phyloP scores from a whole-genome alignment of 1,140 invertebrate genomes.

The Physella acuta region DNA sequence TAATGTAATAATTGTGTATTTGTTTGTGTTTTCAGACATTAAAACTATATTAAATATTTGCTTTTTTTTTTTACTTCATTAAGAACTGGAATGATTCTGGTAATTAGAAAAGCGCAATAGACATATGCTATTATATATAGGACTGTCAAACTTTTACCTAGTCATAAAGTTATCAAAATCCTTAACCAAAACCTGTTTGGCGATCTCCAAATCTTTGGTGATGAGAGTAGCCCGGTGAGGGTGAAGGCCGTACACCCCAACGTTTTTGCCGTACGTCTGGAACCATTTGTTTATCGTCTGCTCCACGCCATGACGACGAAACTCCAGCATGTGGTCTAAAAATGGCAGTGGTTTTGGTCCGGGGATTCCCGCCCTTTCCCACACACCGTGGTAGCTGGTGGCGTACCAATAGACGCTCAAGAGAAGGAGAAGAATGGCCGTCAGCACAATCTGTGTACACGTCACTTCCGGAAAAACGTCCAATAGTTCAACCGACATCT shows the following conservation, averaged over 20 bases:
- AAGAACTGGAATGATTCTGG: no score
- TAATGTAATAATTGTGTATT: no score
- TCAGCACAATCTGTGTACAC: not conserved
- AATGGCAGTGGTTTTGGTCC: slow-evolving; percentile 16
- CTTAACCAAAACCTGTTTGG: slow-evolving; percentile 13
- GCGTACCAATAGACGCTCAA: not conserved
- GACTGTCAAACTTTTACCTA: not conserved
- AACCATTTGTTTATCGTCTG: slow-evolving; percentile 3
- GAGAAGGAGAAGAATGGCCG: not conserved
- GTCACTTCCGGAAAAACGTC: no score
- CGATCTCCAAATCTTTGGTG: not conserved
- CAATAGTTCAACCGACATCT: no score
- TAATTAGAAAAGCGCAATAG: no score
- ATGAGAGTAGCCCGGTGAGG: not conserved
- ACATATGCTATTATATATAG: no score
- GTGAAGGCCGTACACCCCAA: not conserved
- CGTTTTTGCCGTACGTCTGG: not conserved
- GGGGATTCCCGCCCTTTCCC: slow-evolving; percentile 6
- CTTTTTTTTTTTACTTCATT: no score
- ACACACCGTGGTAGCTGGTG: not conserved
- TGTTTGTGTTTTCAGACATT: no score
- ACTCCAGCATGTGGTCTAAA: not conserved
- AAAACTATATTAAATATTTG: no score
- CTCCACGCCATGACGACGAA: not conserved
- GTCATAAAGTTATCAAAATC: slow-evolving; percentile 15